Conservation (phyloP, 2,113 vertebrate species). For the Chaetops frenatus region DNA sequence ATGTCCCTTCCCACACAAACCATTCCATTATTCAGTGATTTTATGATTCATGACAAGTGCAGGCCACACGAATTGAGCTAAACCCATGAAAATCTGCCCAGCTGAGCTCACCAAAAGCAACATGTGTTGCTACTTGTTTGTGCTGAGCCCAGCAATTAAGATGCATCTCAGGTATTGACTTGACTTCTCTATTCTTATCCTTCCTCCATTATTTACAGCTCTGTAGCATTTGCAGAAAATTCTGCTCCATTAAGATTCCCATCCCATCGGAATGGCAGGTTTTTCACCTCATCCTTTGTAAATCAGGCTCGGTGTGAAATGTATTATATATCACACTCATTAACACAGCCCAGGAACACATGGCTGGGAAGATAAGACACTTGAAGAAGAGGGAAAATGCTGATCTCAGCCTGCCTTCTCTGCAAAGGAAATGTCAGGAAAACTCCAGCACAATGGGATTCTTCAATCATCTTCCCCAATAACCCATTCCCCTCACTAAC, state of each 20-base stretch:
- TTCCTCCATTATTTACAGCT: slow-evolving; percentile 32
- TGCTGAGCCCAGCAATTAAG: background rate
- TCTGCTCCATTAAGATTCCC: slow-evolving; percentile 9
- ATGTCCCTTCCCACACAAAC: background rate
- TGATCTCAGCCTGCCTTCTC: background rate
- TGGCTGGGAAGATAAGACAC: slow-evolving; percentile 34
- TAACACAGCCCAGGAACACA: slow-evolving; percentile 11
- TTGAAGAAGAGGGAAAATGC: background rate
- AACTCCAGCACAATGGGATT: background rate
- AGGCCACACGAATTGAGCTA: background rate
- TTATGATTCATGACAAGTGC: background rate
- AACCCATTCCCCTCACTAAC: background rate
- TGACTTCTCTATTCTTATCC: slow-evolving; percentile 6
- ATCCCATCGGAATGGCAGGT: background rate
- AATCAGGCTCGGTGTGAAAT: background rate
- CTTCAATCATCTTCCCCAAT: slow-evolving; percentile 16
- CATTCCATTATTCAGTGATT: background rate
- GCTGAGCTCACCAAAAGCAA: background rate
- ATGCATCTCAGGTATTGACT: slow-evolving; percentile 12
- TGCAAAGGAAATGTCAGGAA: background rate
- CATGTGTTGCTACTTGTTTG: background rate
- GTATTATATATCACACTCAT: slow-evolving; percentile 25
- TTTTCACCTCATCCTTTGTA: slow-evolving; percentile 25
- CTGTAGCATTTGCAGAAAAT: background rate
- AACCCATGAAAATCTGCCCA: background rate